A percentile compares a stretch with the other conserved stretches of the same genome.
phyloP scores from a whole-genome alignment of 2,888 invertebrate genomes.

The Lagria hirta region DNA sequence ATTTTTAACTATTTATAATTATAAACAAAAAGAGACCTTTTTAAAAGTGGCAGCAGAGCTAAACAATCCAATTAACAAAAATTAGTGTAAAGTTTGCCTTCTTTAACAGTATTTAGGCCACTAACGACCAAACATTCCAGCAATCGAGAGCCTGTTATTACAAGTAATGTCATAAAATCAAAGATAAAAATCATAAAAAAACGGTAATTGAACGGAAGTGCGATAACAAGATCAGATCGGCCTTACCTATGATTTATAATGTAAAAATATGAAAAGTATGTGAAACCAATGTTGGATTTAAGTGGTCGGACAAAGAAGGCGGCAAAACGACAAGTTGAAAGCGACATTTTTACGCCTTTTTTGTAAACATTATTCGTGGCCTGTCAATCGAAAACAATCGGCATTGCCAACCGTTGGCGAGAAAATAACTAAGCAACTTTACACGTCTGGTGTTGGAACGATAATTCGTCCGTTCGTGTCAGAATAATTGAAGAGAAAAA shows the following conservation, averaged over 20 bases:
- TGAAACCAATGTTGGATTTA: too few species aligned
- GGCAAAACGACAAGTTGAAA: conserved; percentile 18
- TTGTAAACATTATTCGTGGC: conserved; percentile 42
- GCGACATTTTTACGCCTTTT: conserved; percentile 37
- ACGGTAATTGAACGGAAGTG: too few species aligned
- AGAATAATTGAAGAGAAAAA: conserved; percentile 41
- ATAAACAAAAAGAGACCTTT: too few species aligned
- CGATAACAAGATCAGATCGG: too few species aligned
- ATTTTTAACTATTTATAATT: too few species aligned
- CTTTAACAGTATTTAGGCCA: too few species aligned
- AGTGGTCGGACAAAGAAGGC: too few species aligned
- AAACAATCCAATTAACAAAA: too few species aligned
- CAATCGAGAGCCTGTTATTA: conserved; percentile 11
- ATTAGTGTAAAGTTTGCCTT: too few species aligned
- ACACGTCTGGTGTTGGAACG: conserved; percentile 52
- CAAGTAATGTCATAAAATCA: conserved; percentile 7
- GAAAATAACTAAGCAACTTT: conserved; percentile 55
- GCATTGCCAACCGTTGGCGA: conserved; percentile 45
- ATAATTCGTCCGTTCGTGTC: conserved; percentile 51
- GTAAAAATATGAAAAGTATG: too few species aligned
- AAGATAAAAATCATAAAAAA: conserved; percentile 3
- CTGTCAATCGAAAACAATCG: conserved; percentile 49
- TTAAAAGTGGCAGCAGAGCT: too few species aligned
- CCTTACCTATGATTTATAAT: too few species aligned
- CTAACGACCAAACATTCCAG: conserved; percentile 21